These are phyloP conservation scores for Toxotes lorentzi DNA, from an alignment of 2,797 vertebrate genomes.

Conservation along the genomic window DNA sequence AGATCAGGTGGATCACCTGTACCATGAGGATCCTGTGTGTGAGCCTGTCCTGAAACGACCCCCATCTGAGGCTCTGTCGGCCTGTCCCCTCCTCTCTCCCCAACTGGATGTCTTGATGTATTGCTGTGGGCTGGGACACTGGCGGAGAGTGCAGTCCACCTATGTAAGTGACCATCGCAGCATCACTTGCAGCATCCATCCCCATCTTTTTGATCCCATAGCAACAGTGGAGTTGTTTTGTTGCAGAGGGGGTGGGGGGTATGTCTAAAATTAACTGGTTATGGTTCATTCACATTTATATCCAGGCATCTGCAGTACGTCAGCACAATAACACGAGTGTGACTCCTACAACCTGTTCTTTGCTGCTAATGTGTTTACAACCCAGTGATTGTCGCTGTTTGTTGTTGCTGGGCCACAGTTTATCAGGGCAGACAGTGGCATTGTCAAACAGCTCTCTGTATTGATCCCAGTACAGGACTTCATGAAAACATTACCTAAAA, in stretches of 20 bases:
- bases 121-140: conserved; percentile 99
- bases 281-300: conserved; percentile 22
- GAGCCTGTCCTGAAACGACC: conserved; percentile 64
- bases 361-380: conserved; percentile 22
- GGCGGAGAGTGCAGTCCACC: conserved; percentile 95
- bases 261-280: conserved; percentile 1
- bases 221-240: conserved; percentile 62
- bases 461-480: conserved; percentile 37
- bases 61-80: conserved; percentile 62
- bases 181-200: conserved; percentile 40
- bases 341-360: conserved; percentile 48
- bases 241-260: background rate
- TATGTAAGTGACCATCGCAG: conserved; percentile 86
- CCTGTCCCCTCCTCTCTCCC: conserved; percentile 78
- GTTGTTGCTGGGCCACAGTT: conserved; percentile 48
- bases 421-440: conserved; percentile 40
- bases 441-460: conserved; percentile 42
- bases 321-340: conserved; percentile 15
- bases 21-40: conserved; percentile 61
- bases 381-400: conserved; percentile 14
- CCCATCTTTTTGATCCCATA: conserved; percentile 60
- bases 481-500: conserved; percentile 31
- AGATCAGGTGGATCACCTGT: conserved; percentile 66
- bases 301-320: conserved; percentile 22
- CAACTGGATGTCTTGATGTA: conserved; percentile 95